Percentiles rank a stretch among this genome's conserved stretches.
Evolutionary conservation across 2,888 invertebrate genomes (phyloP).

Genomic region (Spisula solida): DNA sequence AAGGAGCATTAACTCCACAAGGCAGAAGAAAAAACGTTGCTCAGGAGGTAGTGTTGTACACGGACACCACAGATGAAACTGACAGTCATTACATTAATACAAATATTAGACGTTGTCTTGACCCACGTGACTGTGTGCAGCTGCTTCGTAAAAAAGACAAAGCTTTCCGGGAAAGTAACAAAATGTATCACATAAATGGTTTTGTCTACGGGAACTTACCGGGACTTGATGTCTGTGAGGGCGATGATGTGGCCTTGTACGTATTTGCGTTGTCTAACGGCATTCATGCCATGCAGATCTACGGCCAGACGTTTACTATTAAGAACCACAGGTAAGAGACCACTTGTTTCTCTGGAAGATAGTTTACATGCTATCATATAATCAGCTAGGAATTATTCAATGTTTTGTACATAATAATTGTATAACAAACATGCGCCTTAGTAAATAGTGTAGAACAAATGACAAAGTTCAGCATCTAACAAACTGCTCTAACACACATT

Average conservation of each 20-base stretch:
- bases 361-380: too few species aligned
- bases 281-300: conserved; percentile 69
- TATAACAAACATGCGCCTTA: too few species aligned
- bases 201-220: conserved; percentile 75
- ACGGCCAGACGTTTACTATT: conserved; percentile 67
- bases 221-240: conserved; percentile 72
- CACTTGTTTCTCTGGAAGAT: neutral
- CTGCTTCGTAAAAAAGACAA: conserved; percentile 60
- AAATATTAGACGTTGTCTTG: conserved; percentile 71
- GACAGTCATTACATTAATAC: conserved; percentile 69
- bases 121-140: conserved; percentile 67
- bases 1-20: too few species aligned
- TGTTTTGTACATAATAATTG: too few species aligned
- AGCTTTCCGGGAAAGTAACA: conserved; percentile 71
- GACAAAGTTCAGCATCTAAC: too few species aligned
- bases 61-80: conserved; percentile 77
- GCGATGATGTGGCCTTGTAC: conserved; percentile 71
- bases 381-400: too few species aligned
- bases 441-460: too few species aligned
- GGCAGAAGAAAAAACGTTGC: conserved; percentile 71
- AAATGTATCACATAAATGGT: conserved; percentile 75
- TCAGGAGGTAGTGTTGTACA: conserved; percentile 74
- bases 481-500: too few species aligned
- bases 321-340: conserved; percentile 61
- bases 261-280: conserved; percentile 67